Percentiles rank a stretch among this genome's conserved stretches.
These are phyloP conservation scores for Arnoldichthys spilopterus DNA, from an alignment of 2,797 vertebrate genomes.

Conservation along the genomic window DNA sequence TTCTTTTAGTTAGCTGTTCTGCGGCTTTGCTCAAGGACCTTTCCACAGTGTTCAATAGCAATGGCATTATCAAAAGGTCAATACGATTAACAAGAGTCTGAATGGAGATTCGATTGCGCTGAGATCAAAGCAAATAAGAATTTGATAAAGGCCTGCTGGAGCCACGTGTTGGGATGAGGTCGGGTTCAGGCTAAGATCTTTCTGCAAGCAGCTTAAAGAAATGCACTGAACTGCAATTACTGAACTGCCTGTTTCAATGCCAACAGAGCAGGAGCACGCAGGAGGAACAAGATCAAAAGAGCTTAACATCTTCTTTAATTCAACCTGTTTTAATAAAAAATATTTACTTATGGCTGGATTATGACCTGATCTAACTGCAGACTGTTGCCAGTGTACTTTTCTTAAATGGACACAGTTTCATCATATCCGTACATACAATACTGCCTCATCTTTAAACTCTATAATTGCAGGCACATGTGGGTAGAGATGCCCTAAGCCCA, in stretches of 20 bases:
- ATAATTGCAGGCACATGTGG: no score
- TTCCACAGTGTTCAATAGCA: conserved; percentile 60
- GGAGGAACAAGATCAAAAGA: not conserved
- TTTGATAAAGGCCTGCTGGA: conserved; percentile 54
- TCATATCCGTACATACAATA: not conserved
- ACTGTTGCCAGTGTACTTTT: not conserved
- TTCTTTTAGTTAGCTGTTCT: conserved; percentile 41
- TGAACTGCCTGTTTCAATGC: not conserved
- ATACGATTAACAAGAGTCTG: conserved; percentile 58
- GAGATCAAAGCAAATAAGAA: conserved; percentile 51
- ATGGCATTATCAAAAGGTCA: conserved; percentile 62
- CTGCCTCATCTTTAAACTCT: not conserved
- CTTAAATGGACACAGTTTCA: not conserved
- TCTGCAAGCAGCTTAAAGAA: conserved; percentile 11
- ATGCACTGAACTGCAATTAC: conserved; percentile 27
- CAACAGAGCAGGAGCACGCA: not conserved
- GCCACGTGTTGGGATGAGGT: not conserved
- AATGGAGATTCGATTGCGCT: conserved; percentile 53
- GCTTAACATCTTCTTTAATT: not conserved
- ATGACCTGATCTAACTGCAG: not conserved
- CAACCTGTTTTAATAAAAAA: not conserved
- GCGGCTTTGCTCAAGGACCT: conserved; percentile 57
- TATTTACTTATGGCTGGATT: not conserved
- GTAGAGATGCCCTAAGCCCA: no score
- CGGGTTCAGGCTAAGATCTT: conserved; percentile 25